Evolutionary conservation across 2,888 invertebrate genomes (phyloP), one percentile per base, ranked within the genome.

Genomic region (Hypomecis punctinalis): DNA sequence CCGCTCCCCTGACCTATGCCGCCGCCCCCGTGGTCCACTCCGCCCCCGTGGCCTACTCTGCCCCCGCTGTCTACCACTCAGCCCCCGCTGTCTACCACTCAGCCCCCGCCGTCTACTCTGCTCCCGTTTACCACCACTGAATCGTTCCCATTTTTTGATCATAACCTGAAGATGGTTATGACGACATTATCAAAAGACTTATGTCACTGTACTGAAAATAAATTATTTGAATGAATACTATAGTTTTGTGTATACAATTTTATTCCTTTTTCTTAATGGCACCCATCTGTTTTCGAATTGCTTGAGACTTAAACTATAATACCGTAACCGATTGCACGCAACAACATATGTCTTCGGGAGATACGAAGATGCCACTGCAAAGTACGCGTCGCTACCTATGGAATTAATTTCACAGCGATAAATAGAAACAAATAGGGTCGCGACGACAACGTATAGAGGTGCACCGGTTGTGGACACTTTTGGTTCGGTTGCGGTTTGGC

Each of bases 101-200:
- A 49, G 75, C 76, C 23, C 70, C 70, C 45, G 71, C 91, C 35
- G 80, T 79, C 13, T 90, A 93, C 51, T 56, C 62, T 23, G 62
- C 62, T 33, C 62, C 62, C 42, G 76, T 94, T 93, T 76, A 73
- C 96, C 91, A 72, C 89, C 88, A 57, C 93, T 90, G 23, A 94
- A 57, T 0, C 46, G 10, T 53, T 23, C 13, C 10, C 6, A 33
- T 3, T 33, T 13, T 11, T 37, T 51, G 7, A 37, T 49, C 49
- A 13, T 5, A 11, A 51, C 13, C 8, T 49, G 9, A 51, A 51
- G 37, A 35, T 35, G 33, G 35, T 47, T 35, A 6, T 5, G 35
- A 10, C 0, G 49, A 10, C 0, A 37, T 51, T 37, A 37, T 51
- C 6, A 49, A 37, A 37, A 37, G 37, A 36, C 3, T 46, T 11